Base-by-base conservation (phyloP, 2,888 invertebrate species). In the Lottia scabra region DNA sequence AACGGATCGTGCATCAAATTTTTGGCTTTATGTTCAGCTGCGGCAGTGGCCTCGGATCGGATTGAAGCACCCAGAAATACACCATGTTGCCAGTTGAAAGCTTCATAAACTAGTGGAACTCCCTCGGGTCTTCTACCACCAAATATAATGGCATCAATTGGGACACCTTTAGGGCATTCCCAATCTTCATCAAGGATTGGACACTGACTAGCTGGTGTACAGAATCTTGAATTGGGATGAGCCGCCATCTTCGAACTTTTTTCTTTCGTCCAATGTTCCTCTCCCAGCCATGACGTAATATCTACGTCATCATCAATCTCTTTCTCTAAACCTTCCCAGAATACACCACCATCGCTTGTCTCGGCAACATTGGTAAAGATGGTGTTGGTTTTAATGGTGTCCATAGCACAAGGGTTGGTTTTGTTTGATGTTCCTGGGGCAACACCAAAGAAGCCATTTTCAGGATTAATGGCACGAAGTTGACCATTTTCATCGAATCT, bases 391-490 rank as follows among this genome's bases (percentile, higher is more conserved):
- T 96, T 94, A 65, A 98, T 93, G 0, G 97, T 96, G 72, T 93
- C 92, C 97, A 99, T 99, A 8, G 99, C 99, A 86, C 97, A 97
- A 0, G 99, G 99, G 89, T 99, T 99, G 0, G 98, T 98, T 56
- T 93, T 92, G 80, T 91, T 91, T 0, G 96, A 97, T 0, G 99
- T 99, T 30, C 86, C 98, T 70, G 98, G 98, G 2, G 99, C 99
- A 0, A 99, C 99, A 23, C 99, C 99, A 89, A 99, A 99, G 93
- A 99, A 99, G 1, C 99, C 99, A 86, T 97, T 97, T 90, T 99
- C 99, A 0, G 99, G 98, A 89, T 99, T 99, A 83, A 99, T 99
- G 6, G 98, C 99, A 72, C 98, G 92, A 67, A 99, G 91, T 62
- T 93, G 93, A 0, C 99, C 99, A 44, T 87, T 77, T 27, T 85